Evolutionary conservation across 1,140 invertebrate species (phyloP).

Genomic region (Aleiodes sp.): DNA sequence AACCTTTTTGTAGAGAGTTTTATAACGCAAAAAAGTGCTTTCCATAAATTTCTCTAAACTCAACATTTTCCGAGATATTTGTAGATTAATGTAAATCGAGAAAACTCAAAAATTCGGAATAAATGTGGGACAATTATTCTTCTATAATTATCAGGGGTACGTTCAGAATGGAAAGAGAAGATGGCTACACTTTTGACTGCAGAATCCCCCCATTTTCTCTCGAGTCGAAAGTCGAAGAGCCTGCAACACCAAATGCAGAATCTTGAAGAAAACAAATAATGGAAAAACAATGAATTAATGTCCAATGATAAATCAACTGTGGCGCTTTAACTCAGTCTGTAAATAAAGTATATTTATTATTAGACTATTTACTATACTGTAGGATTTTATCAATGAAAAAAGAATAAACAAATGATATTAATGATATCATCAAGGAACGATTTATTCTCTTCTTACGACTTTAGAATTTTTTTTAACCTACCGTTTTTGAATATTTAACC

Average conservation of each 20-base stretch:
- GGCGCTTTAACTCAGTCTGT: not conserved
- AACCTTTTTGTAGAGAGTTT: no score
- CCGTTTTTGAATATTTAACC: no score
- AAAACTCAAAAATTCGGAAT: no score
- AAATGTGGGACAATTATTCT: not conserved
- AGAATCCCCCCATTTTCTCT: conserved; percentile 95
- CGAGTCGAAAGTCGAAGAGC: conserved; percentile 88
- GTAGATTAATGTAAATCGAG: no score
- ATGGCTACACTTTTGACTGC: conserved; percentile 95
- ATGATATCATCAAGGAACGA: no score
- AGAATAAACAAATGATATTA: not conserved
- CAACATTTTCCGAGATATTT: no score
- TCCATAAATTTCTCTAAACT: no score
- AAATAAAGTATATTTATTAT: conserved; percentile 9
- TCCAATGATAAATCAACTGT: not conserved
- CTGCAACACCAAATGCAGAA: conserved; percentile 50
- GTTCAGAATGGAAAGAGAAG: conserved; percentile 95
- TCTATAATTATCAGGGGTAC: conserved; percentile 86
- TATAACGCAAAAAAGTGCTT: no score
- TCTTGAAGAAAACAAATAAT: conserved; percentile 37
- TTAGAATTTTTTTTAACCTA: no score
- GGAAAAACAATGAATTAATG: not conserved
- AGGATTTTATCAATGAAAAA: not conserved
- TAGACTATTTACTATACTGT: not conserved
- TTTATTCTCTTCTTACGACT: no score